Evolutionary conservation across 2,113 vertebrate species (phyloP), one percentile per base, ranked within the genome.

Genomic region (Talpa occidentalis): DNA sequence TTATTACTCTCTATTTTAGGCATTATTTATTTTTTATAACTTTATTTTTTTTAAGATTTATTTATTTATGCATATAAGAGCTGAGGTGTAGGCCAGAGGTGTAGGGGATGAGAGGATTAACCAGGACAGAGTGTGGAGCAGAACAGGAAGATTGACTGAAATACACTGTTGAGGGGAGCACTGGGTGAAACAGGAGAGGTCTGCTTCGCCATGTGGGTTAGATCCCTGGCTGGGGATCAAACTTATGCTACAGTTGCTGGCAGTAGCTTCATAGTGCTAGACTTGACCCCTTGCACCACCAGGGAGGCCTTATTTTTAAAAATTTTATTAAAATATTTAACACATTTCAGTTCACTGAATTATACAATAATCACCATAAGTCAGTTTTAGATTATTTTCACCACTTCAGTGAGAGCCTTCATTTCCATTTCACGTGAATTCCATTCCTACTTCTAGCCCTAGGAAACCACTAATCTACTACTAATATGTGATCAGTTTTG

Each of bases 311-410:
- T 88, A 7, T 69, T 78, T 67, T 28, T 15, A 28, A 67, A 17
- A 37, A 37, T 19, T 19, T 37, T 37, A 32, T 69, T 69, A 19
- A 67, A 56, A 22, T 56, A 56, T 56, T 67, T 67, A 35, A 35
- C 6, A 56, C 24, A 62, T 28, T 62, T 86, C 93, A 62, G 64
- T 74, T 47, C 72, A n/a, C 17, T 62, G 11, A 88, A 17, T 67
- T 96, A 24, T 78, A 30, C 12, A 79, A 1, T 64, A 32, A 67
- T 84, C 47, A 60, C n/a, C 67, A 81, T 79, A 84, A 93, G 44
- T 30, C 6, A 90, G 16, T 93, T 91, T 82, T 74, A 81, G 83
- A 87, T 74, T 42, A 59, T 82, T 92, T 88, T 94, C 42, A 49
- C 26, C 76, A 87, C 8, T 40, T 6, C 21, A 52, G 1, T 82